A percentile compares a stretch with the other conserved stretches of the same genome.
phyloP scores from a whole-genome alignment of 2,113 vertebrate genomes.

The Microcebus jonahi region DNA sequence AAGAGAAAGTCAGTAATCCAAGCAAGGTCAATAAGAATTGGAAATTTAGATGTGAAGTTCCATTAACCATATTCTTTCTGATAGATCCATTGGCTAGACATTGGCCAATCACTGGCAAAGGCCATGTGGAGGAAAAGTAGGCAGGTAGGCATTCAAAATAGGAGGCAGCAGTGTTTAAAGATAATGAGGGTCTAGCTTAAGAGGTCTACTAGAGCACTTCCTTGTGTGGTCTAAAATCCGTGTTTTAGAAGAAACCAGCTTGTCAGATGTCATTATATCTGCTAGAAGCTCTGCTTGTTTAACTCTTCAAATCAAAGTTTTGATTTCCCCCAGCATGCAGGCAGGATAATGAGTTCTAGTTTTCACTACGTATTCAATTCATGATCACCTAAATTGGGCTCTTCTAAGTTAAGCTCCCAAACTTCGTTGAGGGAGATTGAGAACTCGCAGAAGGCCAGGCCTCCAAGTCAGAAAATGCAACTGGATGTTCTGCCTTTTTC shows the following conservation, averaged over 20 bases:
- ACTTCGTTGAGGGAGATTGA: background rate
- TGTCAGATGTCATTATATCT: background rate
- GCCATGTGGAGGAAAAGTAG: background rate
- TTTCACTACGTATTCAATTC: background rate
- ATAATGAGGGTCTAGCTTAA: background rate
- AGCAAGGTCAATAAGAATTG: background rate
- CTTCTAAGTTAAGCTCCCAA: background rate
- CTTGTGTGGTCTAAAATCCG: background rate
- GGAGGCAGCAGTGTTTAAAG: background rate
- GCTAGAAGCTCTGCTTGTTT: background rate
- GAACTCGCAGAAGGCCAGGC: background rate
- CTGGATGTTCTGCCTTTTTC: background rate
- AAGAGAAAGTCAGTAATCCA: background rate
- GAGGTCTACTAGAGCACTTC: background rate
- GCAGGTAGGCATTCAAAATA: background rate
- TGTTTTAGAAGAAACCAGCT: slow-evolving; percentile 21
- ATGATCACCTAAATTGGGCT: background rate
- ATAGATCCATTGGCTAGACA: background rate
- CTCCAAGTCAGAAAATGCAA: background rate
- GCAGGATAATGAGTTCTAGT: background rate
- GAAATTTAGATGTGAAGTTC: background rate
- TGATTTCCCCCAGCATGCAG: background rate
- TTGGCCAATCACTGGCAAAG: background rate
- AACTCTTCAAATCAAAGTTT: background rate
- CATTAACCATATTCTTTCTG: background rate